phyloP scores from a whole-genome alignment of 2,888 invertebrate species.

The Stegana nigrithorax region DNA sequence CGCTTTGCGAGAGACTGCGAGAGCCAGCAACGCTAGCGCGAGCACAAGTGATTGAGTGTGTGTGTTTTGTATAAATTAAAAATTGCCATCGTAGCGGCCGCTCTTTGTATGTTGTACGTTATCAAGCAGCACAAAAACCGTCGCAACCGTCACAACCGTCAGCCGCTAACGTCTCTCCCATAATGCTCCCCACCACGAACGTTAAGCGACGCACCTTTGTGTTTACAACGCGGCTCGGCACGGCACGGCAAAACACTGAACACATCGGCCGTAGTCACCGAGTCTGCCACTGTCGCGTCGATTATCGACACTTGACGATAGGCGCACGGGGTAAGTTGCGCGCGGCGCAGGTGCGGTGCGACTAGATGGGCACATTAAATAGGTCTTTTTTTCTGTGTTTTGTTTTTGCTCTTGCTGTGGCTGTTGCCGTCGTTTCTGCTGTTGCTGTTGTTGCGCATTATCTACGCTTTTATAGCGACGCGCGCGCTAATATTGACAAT shows the following conservation, averaged over 20 bases:
- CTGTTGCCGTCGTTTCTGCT: background rate
- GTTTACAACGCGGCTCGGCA: background rate
- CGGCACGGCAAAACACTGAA: too few species aligned
- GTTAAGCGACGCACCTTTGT: background rate
- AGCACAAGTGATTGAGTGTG: background rate
- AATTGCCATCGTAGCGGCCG: constrained; percentile 36
- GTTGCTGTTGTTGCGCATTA: constrained; percentile 3
- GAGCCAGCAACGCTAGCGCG: background rate
- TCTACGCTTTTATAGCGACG: background rate
- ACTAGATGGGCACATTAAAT: background rate
- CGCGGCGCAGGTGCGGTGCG: too few species aligned
- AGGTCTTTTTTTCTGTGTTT: background rate
- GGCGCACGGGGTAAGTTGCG: too few species aligned
- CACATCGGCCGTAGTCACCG: background rate
- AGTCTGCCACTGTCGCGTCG: too few species aligned
- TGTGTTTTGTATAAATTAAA: constrained; percentile 52
- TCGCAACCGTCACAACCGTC: background rate
- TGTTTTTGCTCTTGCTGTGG: background rate
- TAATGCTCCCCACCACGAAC: background rate
- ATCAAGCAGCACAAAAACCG: constrained; percentile 1
- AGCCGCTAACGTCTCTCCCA: background rate
- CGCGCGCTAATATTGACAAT: constrained; percentile 46
- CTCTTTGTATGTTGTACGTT: background rate
- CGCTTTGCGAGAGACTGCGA: too few species aligned
- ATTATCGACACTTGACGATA: too few species aligned